Evolutionary conservation across 2,888 invertebrate genomes (phyloP), one percentile per base, ranked within the genome.

Genomic region (Prosapia bicincta): DNA sequence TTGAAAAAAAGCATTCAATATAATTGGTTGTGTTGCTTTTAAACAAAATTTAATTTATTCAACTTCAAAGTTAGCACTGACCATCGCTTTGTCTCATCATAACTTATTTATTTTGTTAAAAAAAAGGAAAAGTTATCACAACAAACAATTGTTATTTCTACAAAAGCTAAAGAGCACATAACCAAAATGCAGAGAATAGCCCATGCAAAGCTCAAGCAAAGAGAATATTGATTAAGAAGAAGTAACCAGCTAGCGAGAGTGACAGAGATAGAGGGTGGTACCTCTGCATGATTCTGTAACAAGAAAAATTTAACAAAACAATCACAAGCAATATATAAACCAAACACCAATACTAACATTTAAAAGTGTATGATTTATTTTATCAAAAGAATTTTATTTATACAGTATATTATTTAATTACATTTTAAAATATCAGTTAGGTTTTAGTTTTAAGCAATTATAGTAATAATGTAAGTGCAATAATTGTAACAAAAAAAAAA

Each of bases 271-370:
- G 28, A 78, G 71, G 69, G 71, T 76, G 79, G 78, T 80, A 80
- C 80, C 80, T 80, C 80, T 74, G 79, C 80, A 80, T 80, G 80
- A 74, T 81, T 81, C 81, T 81, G 80, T 76, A 79, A 80, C 79
- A 78, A 77, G 76, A 79, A 79, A 78, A 72, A 72, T 7, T 24
- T 28, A 72, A 26, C 28, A 66, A 24, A 69, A 69, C 38, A 69
- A 69, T 38, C 54, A 54, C 54, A 54, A 54, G 54, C 54, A 54
- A 54, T 54, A 54, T 54, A 54, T 28, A 25, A 15, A 68, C 9
- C 66, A 66, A 15, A 66, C 13, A 26, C 26, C 13, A 67, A 2
- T 20, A 2, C 54, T 54, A 54, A 43, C 70, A 43, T n/a, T 70
- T 70, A 70, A 10, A 15, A 10, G 38, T 20, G 69, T 30, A 10